Evolutionary conservation across 2,888 invertebrate species (phyloP).

Genomic region (Heteropelma amictum): DNA sequence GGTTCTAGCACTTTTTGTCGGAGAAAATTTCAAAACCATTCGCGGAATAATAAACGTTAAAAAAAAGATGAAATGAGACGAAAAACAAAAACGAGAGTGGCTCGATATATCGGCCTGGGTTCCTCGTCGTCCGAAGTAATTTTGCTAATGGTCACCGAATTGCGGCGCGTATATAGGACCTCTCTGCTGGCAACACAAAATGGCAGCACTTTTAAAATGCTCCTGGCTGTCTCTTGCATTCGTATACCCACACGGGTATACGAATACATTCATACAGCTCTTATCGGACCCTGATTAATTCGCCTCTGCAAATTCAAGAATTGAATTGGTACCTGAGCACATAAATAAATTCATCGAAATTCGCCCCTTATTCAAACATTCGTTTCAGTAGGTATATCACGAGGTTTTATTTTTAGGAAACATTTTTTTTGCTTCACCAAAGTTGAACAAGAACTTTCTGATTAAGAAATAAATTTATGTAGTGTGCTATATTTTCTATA

Average conservation of each 20-base stretch:
- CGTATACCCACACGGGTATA: neutral
- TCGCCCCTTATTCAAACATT: too few relatives aligned
- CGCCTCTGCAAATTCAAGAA: constrained; percentile 71
- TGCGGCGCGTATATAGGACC: constrained; percentile 57
- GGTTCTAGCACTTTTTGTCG: neutral
- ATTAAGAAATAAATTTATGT: too few relatives aligned
- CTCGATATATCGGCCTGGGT: constrained; percentile 42
- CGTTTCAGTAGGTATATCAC: too few relatives aligned
- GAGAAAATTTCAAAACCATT: neutral
- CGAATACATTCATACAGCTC: neutral
- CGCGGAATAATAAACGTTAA: neutral
- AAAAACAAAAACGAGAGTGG: constrained; percentile 37
- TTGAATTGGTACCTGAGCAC: constrained; percentile 71
- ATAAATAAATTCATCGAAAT: too few relatives aligned
- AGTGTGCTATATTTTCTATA: too few relatives aligned
- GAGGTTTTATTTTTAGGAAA: too few relatives aligned
- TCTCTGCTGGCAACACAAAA: constrained; percentile 36
- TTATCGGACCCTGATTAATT: constrained; percentile 66
- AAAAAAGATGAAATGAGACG: neutral
- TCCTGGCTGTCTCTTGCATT: constrained; percentile 14
- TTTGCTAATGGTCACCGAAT: constrained; percentile 75
- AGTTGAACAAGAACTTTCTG: too few relatives aligned
- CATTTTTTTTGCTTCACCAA: too few relatives aligned
- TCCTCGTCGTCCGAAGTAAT: constrained; percentile 67
- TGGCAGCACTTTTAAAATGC: constrained; percentile 40